These are phyloP conservation scores for Rallus limicola DNA, from an alignment of 2,113 vertebrate genomes.

Conservation along the genomic window DNA sequence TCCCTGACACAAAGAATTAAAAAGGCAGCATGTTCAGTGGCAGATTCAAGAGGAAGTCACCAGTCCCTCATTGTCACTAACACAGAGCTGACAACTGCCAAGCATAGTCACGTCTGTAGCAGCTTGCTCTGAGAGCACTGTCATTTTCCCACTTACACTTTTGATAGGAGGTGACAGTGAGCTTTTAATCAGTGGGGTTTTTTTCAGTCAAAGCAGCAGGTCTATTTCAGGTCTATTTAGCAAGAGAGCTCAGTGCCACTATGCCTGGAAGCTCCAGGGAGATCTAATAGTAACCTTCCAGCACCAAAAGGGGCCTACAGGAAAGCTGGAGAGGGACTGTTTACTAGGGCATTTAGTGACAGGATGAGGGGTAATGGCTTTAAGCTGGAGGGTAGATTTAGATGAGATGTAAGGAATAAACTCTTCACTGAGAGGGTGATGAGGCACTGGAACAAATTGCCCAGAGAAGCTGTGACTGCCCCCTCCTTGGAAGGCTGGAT, in stretches of 20 bases:
- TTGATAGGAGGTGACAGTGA: neutral
- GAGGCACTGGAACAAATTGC: too few relatives aligned
- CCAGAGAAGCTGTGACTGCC: too few relatives aligned
- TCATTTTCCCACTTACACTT: neutral
- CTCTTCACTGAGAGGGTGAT: too few relatives aligned
- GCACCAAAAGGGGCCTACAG: too few relatives aligned
- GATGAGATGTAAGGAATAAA: too few relatives aligned
- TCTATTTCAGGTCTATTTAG: neutral
- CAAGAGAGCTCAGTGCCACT: neutral
- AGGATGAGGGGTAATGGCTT: too few relatives aligned
- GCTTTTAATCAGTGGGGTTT: neutral
- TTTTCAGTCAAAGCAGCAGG: neutral
- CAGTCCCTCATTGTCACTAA: neutral
- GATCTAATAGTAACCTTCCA: too few relatives aligned
- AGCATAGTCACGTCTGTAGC: rapidly evolving
- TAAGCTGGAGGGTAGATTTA: too few relatives aligned
- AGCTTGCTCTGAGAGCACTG: neutral
- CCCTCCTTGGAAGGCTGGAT: too few relatives aligned
- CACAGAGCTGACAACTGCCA: rapidly evolving
- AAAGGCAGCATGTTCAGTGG: neutral
- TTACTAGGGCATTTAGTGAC: too few relatives aligned
- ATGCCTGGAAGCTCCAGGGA: too few relatives aligned
- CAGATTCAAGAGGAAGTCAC: neutral
- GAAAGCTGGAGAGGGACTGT: too few relatives aligned
- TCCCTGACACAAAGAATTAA: neutral